Evolutionary conservation across 2,113 vertebrate species (phyloP), one percentile per base, ranked within the genome.

Genomic region (Heteronetta atricapilla): DNA sequence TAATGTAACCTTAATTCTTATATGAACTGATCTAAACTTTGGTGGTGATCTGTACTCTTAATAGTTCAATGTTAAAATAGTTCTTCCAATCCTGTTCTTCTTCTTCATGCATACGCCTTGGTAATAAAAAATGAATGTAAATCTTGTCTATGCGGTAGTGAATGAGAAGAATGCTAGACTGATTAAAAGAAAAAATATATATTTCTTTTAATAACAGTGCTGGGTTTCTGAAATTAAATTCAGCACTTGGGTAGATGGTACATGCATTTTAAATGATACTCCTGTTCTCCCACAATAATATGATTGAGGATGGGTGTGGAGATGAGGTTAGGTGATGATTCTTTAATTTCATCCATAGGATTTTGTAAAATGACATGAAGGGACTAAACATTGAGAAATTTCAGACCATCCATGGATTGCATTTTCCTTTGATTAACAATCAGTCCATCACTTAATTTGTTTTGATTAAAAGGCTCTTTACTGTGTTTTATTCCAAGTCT

Each of bases 1-100:
- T 86, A 95, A 94, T 86, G 20, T 72, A n/a, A 44, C 68, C 95
- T 96, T 83, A 89, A 42, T 94, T 96, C 52, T 78, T 90, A 25
- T 22, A 44, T 60, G 60, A 81, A 60, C 34, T 44, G 72, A 81
- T 53, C 52, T 81, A 74, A 75, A 72, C 82, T 81, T 86, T n/a
- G 15, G 7, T 34, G 23, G 29, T 87, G 26, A 52, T 86, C 38
- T 67, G n/a, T 28, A 67, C 67, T 82, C 18, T 9, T 26, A 62
- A 4, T 18, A 19, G 28, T 52, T 70, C 42, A 72, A 76, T 29
- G 29, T 44, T 81, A 25, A 52, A 6, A 9, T 28, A 28, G 29
- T 88, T 86, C 19, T 73, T 79, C 58, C 50, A 22, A 1, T 72
- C 31, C 44, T 62, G 16, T 84, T 86, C 55, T 76, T 76, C 34